Evolutionary conservation across 2,113 vertebrate genomes (phyloP).

Genomic region (Pogona vitticeps): DNA sequence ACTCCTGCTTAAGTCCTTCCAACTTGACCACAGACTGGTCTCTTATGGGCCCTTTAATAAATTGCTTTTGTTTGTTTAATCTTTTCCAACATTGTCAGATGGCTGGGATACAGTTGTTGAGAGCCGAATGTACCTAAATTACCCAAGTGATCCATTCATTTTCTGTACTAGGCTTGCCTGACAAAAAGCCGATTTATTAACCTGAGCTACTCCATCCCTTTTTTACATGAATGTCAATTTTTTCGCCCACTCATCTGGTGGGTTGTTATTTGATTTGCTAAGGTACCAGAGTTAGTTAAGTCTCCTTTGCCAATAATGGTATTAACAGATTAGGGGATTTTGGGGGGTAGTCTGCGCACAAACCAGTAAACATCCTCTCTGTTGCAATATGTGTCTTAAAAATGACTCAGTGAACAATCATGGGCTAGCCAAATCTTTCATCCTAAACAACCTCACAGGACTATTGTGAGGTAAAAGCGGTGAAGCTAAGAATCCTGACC

Average conservation of each 20-base stretch:
- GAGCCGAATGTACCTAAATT: slow-evolving; percentile 6
- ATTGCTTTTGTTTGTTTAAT: slow-evolving; percentile 17
- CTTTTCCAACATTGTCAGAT: slow-evolving; percentile 20
- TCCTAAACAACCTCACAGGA: too few relatives aligned
- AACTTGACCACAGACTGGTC: slow-evolving; percentile 10
- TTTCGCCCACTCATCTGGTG: not conserved
- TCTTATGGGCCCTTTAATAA: slow-evolving; percentile 31
- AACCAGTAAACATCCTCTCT: not conserved
- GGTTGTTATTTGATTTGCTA: slow-evolving; percentile 54
- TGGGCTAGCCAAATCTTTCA: too few relatives aligned
- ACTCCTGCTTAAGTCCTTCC: slow-evolving; percentile 31
- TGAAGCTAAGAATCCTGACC: too few relatives aligned
- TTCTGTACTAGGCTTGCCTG: slow-evolving; percentile 37
- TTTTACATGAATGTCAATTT: slow-evolving; percentile 22
- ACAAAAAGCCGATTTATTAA: slow-evolving; percentile 23
- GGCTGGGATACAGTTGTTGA: not conserved
- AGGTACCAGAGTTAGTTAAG: slow-evolving; percentile 47
- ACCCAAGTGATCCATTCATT: slow-evolving; percentile 32
- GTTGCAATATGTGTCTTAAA: not conserved
- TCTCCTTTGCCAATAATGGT: slow-evolving; percentile 40
- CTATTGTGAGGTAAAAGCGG: too few relatives aligned
- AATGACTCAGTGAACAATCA: not conserved
- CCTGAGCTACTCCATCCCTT: not conserved
- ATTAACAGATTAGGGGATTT: not conserved
- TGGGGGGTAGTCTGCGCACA: not conserved